Percentiles rank a stretch among this genome's conserved stretches.
These are phyloP conservation scores for Zosterops japonicus DNA, from an alignment of 2,113 vertebrate genomes.

Conservation along the genomic window DNA sequence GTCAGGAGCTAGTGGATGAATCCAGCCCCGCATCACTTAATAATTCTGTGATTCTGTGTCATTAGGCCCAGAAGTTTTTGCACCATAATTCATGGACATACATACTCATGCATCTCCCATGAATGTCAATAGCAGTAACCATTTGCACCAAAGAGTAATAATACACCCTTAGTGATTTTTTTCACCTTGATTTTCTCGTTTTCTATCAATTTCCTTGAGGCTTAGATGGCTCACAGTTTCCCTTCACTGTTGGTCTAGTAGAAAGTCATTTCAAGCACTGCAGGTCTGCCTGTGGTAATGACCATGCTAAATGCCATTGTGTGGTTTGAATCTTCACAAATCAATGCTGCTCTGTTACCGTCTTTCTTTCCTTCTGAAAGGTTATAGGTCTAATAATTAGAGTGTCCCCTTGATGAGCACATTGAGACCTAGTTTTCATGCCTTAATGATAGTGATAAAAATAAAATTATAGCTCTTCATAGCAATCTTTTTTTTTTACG, in stretches of 20 bases:
- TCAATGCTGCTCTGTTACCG: neutral
- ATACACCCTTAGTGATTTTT: neutral
- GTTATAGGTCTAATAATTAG: constrained; percentile 30
- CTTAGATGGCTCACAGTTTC: neutral
- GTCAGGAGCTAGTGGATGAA: no score
- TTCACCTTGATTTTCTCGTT: constrained; percentile 2
- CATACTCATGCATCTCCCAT: neutral
- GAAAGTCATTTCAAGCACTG: constrained; percentile 14
- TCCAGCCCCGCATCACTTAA: no score
- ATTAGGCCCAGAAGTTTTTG: neutral
- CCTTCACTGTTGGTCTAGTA: neutral
- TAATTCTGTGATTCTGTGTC: neutral
- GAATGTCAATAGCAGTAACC: neutral
- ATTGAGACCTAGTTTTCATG: neutral
- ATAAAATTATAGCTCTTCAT: neutral
- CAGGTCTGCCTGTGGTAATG: neutral
- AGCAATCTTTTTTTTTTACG: neutral
- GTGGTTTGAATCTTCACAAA: constrained; percentile 29
- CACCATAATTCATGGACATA: neutral
- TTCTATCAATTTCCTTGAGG: neutral
- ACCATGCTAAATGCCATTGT: neutral
- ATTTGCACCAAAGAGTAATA: neutral
- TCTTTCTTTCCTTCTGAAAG: constrained; percentile 7
- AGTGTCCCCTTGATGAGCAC: neutral
- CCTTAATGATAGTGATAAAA: neutral